phyloP scores from a whole-genome alignment of 2,888 invertebrate genomes.

The Rotaria sp. region DNA sequence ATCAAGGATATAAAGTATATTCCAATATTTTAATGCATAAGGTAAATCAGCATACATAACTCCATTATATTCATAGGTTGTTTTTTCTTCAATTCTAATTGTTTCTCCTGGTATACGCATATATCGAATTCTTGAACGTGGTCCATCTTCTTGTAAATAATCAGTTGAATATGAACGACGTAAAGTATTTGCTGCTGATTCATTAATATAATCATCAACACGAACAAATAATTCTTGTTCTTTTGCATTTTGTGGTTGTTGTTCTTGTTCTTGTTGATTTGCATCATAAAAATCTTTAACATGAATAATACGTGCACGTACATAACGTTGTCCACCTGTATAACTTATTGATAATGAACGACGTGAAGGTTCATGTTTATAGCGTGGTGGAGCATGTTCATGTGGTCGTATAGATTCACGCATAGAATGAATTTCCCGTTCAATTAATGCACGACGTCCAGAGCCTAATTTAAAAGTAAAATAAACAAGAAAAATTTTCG shows the following conservation, averaged over 20 bases:
- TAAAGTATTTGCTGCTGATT: conserved; percentile 30
- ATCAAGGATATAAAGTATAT: conserved; percentile 35
- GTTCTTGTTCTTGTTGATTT: neutral
- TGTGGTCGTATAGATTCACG: conserved; percentile 13
- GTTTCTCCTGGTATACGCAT: conserved; percentile 34
- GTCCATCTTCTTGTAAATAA: conserved; percentile 37
- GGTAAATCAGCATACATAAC: conserved; percentile 30
- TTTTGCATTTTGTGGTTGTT: neutral
- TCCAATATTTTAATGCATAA: conserved; percentile 38
- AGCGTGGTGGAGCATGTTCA: conserved; percentile 22
- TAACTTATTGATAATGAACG: neutral
- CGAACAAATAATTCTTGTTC: conserved; percentile 39
- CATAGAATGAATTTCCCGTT: neutral
- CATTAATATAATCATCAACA: conserved; percentile 40
- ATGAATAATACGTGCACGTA: conserved; percentile 15
- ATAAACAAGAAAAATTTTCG: neutral
- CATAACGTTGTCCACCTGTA: conserved; percentile 11
- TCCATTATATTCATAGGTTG: neutral
- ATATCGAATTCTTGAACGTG: conserved; percentile 33
- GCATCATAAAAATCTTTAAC: neutral
- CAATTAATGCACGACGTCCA: conserved; percentile 5
- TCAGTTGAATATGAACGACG: conserved; percentile 38
- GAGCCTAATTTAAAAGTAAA: neutral
- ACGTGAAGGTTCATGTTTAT: neutral
- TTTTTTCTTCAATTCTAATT: conserved; percentile 29